phyloP scores from a whole-genome alignment of 2,113 vertebrate genomes.

The Salvelinus namaycush region DNA sequence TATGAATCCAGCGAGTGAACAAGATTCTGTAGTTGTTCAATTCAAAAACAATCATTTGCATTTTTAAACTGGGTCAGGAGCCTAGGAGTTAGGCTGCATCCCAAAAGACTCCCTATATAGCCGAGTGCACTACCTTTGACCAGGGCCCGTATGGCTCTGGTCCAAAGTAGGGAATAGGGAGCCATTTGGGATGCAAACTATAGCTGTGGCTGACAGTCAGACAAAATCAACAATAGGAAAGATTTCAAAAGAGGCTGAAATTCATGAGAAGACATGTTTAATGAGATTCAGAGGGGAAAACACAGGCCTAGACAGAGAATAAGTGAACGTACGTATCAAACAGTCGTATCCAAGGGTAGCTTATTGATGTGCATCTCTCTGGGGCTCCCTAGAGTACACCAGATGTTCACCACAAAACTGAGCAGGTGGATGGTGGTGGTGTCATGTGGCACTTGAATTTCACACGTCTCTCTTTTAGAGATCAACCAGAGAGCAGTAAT shows the following conservation, averaged over 20 bases:
- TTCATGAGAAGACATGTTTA: not conserved
- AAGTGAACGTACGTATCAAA: not conserved
- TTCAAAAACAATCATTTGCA: constrained; percentile 16
- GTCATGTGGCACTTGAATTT: not conserved
- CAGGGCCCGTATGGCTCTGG: no score
- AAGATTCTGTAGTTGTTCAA: not conserved
- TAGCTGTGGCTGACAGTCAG: not conserved
- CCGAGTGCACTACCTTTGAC: no score
- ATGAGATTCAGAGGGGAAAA: not conserved
- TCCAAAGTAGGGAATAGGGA: no score
- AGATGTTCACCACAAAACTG: constrained; percentile 17
- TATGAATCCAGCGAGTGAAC: constrained; percentile 6
- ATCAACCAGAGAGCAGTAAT: not conserved
- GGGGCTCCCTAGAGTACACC: constrained; percentile 5
- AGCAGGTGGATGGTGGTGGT: not conserved
- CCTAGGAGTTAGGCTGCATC: not conserved
- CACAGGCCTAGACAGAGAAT: not conserved
- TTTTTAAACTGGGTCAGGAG: constrained; percentile 12
- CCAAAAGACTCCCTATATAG: no score
- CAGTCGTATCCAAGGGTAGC: constrained; percentile 23
- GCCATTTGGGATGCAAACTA: no score
- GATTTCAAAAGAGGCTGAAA: not conserved
- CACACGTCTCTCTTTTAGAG: not conserved
- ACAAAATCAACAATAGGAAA: not conserved
- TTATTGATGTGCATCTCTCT: constrained; percentile 7